Evolutionary conservation across 1,140 invertebrate species (phyloP), one percentile per base, ranked within the genome.

Genomic region (Plutomurus gul): DNA sequence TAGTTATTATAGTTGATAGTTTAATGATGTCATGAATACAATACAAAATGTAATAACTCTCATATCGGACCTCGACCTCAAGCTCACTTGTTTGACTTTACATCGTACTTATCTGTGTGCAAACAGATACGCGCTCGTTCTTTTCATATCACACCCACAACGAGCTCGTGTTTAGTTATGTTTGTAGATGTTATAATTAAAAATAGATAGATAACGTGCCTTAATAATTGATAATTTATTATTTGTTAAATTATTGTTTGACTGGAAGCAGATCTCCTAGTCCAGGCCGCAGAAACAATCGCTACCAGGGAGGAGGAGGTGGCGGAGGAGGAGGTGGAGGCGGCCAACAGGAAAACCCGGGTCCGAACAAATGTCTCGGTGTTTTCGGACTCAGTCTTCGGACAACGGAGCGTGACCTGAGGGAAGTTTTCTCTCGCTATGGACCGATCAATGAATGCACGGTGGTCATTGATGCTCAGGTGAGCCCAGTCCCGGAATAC

Each of bases 391-490:
- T 99, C 11, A 97, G 94, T 85, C 91, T 97, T 5, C 93, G 95
- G 85, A 99, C 96, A 4, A 94, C 95, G 1, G 96, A 99, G 86
- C 90, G 94, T 79, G 94, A 98, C 85, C 90, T 99, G 16, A 91
- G 94, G 85, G 93, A 97, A 82, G 94, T 98, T 56, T 98, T 99
- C 86, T 92, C 91, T 36, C 95, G 96, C 86, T 98, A 93, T 88
- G 97, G 97, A 4, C 92, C 92, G 0, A 91, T 98, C 37, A 95
- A 97, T 85, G 92, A 95, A 85, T 94, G 97, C 16, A 93, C 97
- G 87, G 92, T 98, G 83, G 95, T 98, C 37, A 95, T 96, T 85
- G 96, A 98, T 88, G 95, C 95, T 49, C 96, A 97, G 91, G 95
- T 96, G 89, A 88, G 86, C n/a, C n/a, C n/a, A n/a, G n/a, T n/a